Percentiles rank a stretch among this genome's conserved stretches.
These are phyloP conservation scores for Iselma pallidipennis DNA, from an alignment of 2,888 invertebrate genomes.

Conservation along the genomic window DNA sequence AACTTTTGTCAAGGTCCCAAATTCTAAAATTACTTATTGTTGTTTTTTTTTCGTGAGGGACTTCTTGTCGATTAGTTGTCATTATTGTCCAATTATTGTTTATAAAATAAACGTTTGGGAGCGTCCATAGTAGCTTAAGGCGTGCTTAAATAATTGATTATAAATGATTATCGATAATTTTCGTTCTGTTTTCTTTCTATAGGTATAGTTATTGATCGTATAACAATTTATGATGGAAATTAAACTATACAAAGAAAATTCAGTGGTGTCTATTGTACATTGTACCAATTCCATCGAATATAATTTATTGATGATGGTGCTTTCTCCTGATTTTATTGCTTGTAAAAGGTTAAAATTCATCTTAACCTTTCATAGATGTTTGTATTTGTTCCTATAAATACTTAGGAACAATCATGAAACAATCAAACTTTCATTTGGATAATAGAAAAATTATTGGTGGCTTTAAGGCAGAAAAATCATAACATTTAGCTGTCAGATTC, in stretches of 20 bases:
- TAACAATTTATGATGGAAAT: neutral
- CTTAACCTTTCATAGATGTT: neutral
- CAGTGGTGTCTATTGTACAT: neutral
- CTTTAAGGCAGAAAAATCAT: no score
- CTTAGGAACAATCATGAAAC: neutral
- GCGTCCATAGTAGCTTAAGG: constrained; percentile 15
- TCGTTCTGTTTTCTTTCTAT: neutral
- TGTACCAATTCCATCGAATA: neutral
- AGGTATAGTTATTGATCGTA: neutral
- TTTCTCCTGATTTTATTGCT: neutral
- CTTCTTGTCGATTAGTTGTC: neutral
- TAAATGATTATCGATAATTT: neutral
- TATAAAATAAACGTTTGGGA: constrained; percentile 14
- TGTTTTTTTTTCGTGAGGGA: no score
- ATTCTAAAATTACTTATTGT: neutral
- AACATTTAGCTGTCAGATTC: no score
- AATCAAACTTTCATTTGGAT: neutral
- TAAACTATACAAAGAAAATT: neutral
- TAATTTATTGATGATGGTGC: neutral
- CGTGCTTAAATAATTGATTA: constrained; percentile 19
- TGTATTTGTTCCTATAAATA: neutral
- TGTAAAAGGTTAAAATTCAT: neutral
- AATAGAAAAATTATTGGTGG: neutral
- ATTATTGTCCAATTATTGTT: constrained; percentile 10
- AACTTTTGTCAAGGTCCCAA: neutral